Conservation (phyloP, 2,113 vertebrate genomes). For the Crocuta crocuta region DNA sequence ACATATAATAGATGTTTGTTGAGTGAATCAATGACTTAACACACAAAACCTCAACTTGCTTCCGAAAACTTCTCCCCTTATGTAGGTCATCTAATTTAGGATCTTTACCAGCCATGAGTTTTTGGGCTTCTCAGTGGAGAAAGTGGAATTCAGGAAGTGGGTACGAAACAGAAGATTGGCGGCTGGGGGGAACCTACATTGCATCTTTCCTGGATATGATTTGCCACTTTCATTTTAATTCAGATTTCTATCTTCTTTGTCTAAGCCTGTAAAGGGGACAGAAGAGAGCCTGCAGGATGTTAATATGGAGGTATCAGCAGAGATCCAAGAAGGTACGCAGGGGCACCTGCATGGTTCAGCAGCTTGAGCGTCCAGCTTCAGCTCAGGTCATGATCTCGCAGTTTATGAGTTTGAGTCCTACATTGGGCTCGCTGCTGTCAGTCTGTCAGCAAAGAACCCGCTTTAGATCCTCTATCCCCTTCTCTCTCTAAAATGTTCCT, state of each 20-base stretch:
- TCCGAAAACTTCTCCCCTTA: neutral
- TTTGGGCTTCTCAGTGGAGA: neutral
- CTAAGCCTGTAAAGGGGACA: neutral
- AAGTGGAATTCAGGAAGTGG: neutral
- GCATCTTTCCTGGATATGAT: neutral
- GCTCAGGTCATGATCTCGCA: too few relatives aligned
- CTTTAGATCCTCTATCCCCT: too few relatives aligned
- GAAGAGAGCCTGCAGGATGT: neutral
- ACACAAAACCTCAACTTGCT: neutral
- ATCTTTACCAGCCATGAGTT: neutral
- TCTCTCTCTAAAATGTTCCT: neutral
- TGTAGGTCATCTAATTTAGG: neutral
- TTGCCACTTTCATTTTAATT: neutral
- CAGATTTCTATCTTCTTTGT: neutral
- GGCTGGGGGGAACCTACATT: too few relatives aligned
- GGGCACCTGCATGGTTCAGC: too few relatives aligned
- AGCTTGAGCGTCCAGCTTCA: too few relatives aligned
- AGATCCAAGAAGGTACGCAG: neutral
- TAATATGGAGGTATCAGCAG: neutral
- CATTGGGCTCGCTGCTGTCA: too few relatives aligned
- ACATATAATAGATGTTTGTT: neutral
- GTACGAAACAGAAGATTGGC: neutral
- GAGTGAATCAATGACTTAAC: neutral
- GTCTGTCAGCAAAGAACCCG: too few relatives aligned
- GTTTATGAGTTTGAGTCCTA: too few relatives aligned